These are phyloP conservation scores for Cebus imitator DNA, from an alignment of 2,113 vertebrate species.

Conservation along the genomic window DNA sequence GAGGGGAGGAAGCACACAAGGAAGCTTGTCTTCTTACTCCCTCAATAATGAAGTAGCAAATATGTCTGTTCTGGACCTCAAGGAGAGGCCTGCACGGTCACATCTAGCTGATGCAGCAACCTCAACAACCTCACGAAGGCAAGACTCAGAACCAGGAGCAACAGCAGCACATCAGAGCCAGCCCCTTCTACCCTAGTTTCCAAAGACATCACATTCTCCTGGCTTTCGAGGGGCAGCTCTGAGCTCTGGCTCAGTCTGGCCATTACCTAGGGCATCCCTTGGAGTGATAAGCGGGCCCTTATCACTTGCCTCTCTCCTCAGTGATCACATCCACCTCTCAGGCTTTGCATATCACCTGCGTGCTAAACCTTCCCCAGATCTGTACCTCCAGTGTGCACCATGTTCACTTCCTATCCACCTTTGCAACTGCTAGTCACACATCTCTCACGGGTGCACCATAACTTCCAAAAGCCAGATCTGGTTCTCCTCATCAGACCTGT, in stretches of 20 bases:
- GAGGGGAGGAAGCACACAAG: background rate
- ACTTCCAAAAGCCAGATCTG: background rate
- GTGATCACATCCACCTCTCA: background rate
- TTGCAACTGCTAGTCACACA: no score
- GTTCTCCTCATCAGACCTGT: background rate
- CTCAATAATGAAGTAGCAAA: background rate
- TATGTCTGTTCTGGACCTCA: no score
- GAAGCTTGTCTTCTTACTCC: background rate
- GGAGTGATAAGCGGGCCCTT: background rate
- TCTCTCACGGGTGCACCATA: no score
- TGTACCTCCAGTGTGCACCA: fast-evolving
- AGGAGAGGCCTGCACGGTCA: background rate
- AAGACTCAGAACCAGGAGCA: background rate
- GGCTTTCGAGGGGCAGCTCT: background rate
- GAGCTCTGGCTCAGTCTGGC: background rate
- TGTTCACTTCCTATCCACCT: background rate
- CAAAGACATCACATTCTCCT: background rate
- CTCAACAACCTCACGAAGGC: background rate
- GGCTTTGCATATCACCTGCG: background rate
- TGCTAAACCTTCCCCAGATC: background rate
- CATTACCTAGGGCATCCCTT: no score
- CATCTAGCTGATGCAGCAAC: background rate
- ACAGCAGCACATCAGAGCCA: no score
- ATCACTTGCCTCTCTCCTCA: background rate
- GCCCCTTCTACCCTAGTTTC: background rate